phyloP scores from a whole-genome alignment of 1,140 invertebrate genomes.

The Paralvinella palmiformis region DNA sequence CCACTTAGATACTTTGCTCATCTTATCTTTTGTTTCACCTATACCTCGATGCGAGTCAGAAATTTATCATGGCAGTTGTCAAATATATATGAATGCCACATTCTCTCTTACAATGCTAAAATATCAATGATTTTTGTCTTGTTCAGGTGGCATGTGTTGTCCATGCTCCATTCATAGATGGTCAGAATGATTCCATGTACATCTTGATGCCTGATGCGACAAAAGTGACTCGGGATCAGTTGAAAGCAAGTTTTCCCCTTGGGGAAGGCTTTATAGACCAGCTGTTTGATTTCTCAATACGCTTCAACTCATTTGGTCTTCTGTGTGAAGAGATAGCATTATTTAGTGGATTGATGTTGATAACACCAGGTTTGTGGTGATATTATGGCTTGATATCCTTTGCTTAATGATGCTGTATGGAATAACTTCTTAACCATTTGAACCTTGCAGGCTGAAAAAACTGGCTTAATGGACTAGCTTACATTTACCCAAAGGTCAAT shows the following conservation, averaged over 20 bases:
- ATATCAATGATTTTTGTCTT: no score
- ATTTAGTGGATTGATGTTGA: constrained; percentile 91
- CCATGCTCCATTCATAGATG: constrained; percentile 45
- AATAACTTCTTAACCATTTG: no score
- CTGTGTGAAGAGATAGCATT: constrained; percentile 87
- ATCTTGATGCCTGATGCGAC: constrained; percentile 32
- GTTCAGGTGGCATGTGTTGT: constrained; percentile 48
- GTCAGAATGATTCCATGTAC: constrained; percentile 42
- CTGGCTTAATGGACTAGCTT: no score
- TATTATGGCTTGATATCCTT: not conserved
- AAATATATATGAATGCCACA: no score
- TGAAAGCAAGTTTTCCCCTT: constrained; percentile 42
- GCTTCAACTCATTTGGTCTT: constrained; percentile 84
- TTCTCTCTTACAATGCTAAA: no score
- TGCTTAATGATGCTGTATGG: no score
- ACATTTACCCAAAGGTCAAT: no score
- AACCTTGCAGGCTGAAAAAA: no score
- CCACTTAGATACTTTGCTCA: no score
- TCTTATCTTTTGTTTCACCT: no score
- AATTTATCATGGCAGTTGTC: no score
- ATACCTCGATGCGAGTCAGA: no score
- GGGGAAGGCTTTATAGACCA: constrained; percentile 75
- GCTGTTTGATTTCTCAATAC: constrained; percentile 94
- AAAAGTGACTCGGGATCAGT: constrained; percentile 38
- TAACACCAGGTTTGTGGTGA: constrained; percentile 67